A percentile compares a stretch with the other conserved stretches of the same genome.
Conservation (phyloP, 2,113 vertebrate species). For the Mobula hypostoma region DNA sequence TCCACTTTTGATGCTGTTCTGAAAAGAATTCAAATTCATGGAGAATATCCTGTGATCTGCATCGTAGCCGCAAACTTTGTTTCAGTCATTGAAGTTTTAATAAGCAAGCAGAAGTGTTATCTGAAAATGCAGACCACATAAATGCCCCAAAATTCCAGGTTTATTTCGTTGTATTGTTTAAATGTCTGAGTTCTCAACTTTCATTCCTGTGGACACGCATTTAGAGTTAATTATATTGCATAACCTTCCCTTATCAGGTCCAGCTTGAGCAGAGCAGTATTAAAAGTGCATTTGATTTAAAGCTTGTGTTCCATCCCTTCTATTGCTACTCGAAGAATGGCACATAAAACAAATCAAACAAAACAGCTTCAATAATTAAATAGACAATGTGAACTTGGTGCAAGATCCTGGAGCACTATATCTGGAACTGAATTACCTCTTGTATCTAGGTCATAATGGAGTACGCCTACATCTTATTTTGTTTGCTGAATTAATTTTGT, state of each 20-base stretch:
- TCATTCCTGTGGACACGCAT: no score
- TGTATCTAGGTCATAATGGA: neutral
- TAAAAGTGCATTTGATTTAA: conserved; percentile 7
- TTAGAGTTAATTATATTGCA: neutral
- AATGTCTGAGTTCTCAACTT: neutral
- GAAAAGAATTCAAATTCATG: neutral
- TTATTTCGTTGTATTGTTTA: neutral
- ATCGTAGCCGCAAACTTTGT: neutral
- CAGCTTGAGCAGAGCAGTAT: neutral
- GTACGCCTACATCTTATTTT: neutral
- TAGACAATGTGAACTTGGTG: neutral
- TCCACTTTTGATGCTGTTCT: no score
- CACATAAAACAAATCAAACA: conserved; percentile 16
- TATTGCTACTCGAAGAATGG: neutral
- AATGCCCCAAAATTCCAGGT: neutral
- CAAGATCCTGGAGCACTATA: neutral
- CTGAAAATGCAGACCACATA: neutral
- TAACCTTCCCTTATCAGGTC: neutral
- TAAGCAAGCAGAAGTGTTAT: neutral
- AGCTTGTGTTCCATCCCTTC: neutral
- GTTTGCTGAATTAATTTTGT: neutral
- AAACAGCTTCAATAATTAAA: conserved; percentile 1
- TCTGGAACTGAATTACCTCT: neutral
- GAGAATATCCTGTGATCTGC: neutral
- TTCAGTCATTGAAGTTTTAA: neutral